Conservation (phyloP, 2,888 invertebrate species). For the Allacma fusca region DNA sequence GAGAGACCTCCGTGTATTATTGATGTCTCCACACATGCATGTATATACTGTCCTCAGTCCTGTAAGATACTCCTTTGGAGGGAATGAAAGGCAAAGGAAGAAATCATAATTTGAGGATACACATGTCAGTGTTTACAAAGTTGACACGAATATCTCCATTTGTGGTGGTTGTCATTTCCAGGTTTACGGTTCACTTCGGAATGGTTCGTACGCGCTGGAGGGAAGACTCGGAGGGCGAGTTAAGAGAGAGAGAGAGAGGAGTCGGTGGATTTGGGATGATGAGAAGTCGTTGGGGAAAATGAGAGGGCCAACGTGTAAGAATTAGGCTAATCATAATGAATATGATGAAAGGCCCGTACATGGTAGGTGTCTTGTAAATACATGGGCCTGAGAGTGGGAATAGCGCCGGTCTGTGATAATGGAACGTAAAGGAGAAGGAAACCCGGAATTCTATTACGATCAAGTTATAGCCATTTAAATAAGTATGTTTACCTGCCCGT, state of each 20-base stretch:
- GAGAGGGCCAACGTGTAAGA: constrained; percentile 32
- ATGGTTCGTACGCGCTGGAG: neutral
- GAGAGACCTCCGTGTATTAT: too few species aligned
- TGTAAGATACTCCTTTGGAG: neutral
- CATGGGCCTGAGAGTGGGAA: constrained; percentile 12
- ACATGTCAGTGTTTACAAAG: constrained; percentile 16
- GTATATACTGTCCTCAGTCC: neutral
- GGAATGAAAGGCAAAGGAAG: neutral
- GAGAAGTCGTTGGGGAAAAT: constrained; percentile 16
- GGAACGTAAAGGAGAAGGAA: neutral
- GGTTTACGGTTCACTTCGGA: neutral
- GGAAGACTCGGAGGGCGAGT: neutral
- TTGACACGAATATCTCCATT: constrained; percentile 10
- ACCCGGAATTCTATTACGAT: constrained; percentile 11
- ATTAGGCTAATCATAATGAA: constrained; percentile 38
- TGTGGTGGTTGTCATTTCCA: constrained; percentile 16
- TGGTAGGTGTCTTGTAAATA: constrained; percentile 4
- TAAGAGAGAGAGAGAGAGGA: neutral
- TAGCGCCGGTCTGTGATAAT: neutral
- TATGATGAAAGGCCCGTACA: constrained; percentile 28
- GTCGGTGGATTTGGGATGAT: neutral
- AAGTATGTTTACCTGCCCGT: neutral
- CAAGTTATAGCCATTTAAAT: constrained; percentile 14
- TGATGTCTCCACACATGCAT: too few species aligned
- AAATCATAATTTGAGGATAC: neutral